These are phyloP conservation scores for Seriola quinqueradiata DNA, from an alignment of 2,113 vertebrate genomes.

Conservation along the genomic window DNA sequence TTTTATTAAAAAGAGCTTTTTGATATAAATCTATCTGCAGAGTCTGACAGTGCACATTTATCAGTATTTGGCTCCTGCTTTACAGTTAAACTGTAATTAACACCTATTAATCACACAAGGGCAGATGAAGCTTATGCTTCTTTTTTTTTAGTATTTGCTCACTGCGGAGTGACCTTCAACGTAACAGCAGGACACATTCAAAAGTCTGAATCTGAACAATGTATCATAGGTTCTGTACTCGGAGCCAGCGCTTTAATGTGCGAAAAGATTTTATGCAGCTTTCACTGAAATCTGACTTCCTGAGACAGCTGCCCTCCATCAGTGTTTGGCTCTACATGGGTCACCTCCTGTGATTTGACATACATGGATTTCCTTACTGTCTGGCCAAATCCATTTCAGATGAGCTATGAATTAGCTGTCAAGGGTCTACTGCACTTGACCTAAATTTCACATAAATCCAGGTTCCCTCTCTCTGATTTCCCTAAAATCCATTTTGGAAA, in stretches of 20 bases:
- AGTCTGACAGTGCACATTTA: constrained; percentile 20
- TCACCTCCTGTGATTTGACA: constrained; percentile 22
- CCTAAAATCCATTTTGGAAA: constrained; percentile 1
- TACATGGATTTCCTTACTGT: not conserved
- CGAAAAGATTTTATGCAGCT: not conserved
- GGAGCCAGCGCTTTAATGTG: not conserved
- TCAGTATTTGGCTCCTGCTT: constrained; percentile 14
- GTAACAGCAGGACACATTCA: not conserved
- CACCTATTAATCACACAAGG: constrained; percentile 16
- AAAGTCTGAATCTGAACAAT: not conserved
- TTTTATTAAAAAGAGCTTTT: not conserved
- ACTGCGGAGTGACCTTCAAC: constrained; percentile 8
- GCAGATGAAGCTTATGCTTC: not conserved
- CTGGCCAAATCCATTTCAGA: constrained; percentile 9
- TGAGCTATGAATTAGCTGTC: constrained; percentile 4
- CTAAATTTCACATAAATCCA: not conserved
- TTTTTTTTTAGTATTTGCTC: constrained; percentile 14
- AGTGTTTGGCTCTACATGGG: constrained; percentile 6
- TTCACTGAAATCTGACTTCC: not conserved
- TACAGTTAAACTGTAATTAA: constrained; percentile 7
- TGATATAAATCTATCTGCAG: not conserved
- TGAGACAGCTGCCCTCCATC: constrained; percentile 17
- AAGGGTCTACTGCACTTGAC: not conserved
- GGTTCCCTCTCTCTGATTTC: not conserved
- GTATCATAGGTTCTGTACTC: not conserved